Base-by-base conservation (phyloP, 2,113 vertebrate species). In the Xiphophorus hellerii region DNA sequence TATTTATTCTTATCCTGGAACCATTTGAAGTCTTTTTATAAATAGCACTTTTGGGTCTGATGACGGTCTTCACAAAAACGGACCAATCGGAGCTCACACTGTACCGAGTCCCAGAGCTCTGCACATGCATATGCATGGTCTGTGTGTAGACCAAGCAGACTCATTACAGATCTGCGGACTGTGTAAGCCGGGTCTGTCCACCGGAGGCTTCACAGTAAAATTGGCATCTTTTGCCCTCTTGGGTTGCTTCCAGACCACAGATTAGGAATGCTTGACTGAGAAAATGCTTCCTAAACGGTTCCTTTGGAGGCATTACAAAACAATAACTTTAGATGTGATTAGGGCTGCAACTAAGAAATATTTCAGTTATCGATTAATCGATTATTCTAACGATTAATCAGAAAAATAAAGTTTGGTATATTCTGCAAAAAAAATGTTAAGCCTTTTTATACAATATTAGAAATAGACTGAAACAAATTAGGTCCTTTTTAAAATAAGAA, bases 41-140 rank as follows among this genome's bases (percentile, higher is more conserved):
- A 89, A 85, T 80, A 89, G 71, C 58, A 42, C 80, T 66, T 78
- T 77, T 76, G 42, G 70, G 68, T 80, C 17, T 84, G 78, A 76
- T 68, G 65, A 80, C 66, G 80, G 65, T 54, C 61, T 80, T 77
- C 39, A 84, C 62, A 69, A 74, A 73, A 81, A 67, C 77, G 58
- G 42, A 76, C 80, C 72, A 84, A 85, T 85, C 73, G 69, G 73
- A 82, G 76, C 65, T 39, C 74, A 72, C 37, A 62, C 20, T 61
- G 27, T 76, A 74, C 29, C 48, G 13, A 76, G 82, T 70, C 76
- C 79, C 63, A 79, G 51, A 74, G 75, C 67, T 62, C 75, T 54
- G 51, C 64, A 72, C 66, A 76, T 88, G 67, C 90, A 89, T 87
- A 89, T 87, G 85, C 66, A 89, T 78, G 30, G 2, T 4, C 12